Conservation (phyloP, 2,797 vertebrate genomes). For the Melanotaenia maccullochi region DNA sequence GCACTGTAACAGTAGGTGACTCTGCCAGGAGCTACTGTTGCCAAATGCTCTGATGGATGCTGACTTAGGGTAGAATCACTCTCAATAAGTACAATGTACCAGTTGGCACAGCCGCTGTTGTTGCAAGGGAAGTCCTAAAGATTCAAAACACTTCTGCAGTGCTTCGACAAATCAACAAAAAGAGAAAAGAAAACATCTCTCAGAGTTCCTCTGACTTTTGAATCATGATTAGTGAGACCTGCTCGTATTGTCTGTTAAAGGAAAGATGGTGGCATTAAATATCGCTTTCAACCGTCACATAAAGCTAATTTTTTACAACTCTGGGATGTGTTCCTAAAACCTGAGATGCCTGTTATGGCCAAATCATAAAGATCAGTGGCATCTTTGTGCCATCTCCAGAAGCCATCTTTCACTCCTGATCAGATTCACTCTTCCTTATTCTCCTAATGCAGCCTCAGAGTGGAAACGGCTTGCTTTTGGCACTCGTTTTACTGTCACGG, state of each 20-base stretch:
- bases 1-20: constrained; percentile 44
- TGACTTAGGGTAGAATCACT: constrained; percentile 77
- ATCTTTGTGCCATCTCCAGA: constrained; percentile 59
- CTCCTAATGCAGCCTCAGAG: constrained; percentile 69
- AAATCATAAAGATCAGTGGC: constrained; percentile 61
- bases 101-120: constrained; percentile 51
- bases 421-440: constrained; percentile 68
- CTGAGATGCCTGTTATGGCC: constrained; percentile 46
- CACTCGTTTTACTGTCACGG: constrained; percentile 75
- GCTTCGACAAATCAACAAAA: constrained; percentile 25
- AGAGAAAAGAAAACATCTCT: constrained; percentile 31
- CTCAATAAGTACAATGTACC: constrained; percentile 76
- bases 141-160: constrained; percentile 17
- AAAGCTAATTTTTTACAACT: constrained; percentile 34
- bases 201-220: constrained; percentile 26
- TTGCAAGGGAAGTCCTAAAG: constrained; percentile 46
- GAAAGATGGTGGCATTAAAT: constrained; percentile 14
- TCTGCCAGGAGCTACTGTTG: constrained; percentile 67
- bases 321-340: constrained; percentile 28
- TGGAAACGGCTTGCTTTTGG: constrained; percentile 77
- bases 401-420: constrained; percentile 66
- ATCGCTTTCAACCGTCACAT: constrained; percentile 24
- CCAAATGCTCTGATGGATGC: constrained; percentile 79
- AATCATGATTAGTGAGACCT: constrained; percentile 2
- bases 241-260: constrained; percentile 6